Percentiles rank a stretch among this genome's conserved stretches.
Conservation (phyloP, 2,113 vertebrate species). For the Channa maculata region DNA sequence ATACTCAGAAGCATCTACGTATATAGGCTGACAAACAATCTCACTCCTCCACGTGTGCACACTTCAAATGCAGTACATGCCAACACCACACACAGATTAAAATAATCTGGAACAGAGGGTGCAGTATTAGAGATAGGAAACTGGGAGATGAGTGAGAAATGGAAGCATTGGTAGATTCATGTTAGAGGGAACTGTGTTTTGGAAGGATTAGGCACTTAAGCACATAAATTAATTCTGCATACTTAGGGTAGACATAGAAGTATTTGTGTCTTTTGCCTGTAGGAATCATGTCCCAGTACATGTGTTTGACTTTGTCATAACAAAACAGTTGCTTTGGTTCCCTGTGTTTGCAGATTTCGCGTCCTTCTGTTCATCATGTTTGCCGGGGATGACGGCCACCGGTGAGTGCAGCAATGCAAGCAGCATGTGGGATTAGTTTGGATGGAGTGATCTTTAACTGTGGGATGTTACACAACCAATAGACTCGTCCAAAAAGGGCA, state of each 20-base stretch:
- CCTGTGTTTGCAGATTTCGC: conserved; percentile 5
- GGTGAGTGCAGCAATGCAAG: conserved; percentile 1
- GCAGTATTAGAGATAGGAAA: conserved; percentile 37
- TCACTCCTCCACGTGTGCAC: background rate
- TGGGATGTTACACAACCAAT: conserved; percentile 36
- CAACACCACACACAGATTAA: conserved; percentile 53
- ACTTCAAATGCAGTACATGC: background rate
- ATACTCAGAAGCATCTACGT: background rate
- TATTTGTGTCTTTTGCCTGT: background rate
- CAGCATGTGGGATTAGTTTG: conserved; percentile 50
- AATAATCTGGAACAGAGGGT: conserved; percentile 63
- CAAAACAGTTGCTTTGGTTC: background rate
- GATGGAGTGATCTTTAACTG: conserved; percentile 32
- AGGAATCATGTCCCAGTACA: background rate
- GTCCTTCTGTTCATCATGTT: conserved; percentile 24
- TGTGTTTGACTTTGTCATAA: conserved; percentile 8
- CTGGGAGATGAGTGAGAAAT: background rate
- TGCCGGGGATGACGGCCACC: conserved; percentile 26
- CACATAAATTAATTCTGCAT: conserved; percentile 21
- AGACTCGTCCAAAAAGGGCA: conserved; percentile 47
- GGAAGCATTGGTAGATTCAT: background rate
- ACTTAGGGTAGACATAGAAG: background rate
- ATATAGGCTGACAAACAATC: conserved; percentile 16
- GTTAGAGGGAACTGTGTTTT: conserved; percentile 35
- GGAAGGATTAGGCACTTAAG: conserved; percentile 18